Base-by-base conservation (phyloP, 2,797 vertebrate genomes). In the Lutra lutra region DNA sequence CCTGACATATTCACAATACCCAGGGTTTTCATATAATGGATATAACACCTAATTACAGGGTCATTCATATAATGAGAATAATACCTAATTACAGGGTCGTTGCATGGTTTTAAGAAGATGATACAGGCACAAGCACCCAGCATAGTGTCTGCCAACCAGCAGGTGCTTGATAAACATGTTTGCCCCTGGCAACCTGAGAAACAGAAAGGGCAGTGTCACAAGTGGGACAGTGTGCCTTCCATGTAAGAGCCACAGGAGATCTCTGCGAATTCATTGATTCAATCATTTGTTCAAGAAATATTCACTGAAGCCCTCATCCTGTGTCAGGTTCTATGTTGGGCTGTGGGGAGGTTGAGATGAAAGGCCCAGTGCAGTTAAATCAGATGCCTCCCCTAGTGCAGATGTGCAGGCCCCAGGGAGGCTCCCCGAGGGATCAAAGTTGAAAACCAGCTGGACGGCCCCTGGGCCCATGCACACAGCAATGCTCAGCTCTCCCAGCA, bases 91-190 rank as follows among this genome's bases (percentile, higher is more conserved):
- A 51, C 2, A 88, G 56, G 5, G 18, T 25, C 75, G 15, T 32
- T 79, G 6, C 73, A 12, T 58, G 46, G 66, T 85, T 95, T 94
- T 87, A 58, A 92, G 89, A 88, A 90, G 32, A 87, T n/a, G 95
- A 80, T 10, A 79, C 1, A 78, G 38, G 12, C 27, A 56, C 40
- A 82, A 77, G 51, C 32, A 29, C 29, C 40, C 54, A 35, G 54
- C 21, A 48, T 25, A 64, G 3, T 85, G 51, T 54, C 77, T 87
- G 23, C 20, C 54, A 82, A 48, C 70, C 64, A 95, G 40, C 12
- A 80, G 14, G 21, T 43, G 43, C 58, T 51, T 88, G 25, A 93
- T 60, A 58, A 73, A 66, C 72, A 20, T 85, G 46, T 58, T 91
- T 92, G 62, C 27, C 75, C 43, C 64, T 85, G 56, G 68, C 25